Conservation (phyloP, 92 coral and sea anemone genomes). For the Plumapathes pennacea region DNA sequence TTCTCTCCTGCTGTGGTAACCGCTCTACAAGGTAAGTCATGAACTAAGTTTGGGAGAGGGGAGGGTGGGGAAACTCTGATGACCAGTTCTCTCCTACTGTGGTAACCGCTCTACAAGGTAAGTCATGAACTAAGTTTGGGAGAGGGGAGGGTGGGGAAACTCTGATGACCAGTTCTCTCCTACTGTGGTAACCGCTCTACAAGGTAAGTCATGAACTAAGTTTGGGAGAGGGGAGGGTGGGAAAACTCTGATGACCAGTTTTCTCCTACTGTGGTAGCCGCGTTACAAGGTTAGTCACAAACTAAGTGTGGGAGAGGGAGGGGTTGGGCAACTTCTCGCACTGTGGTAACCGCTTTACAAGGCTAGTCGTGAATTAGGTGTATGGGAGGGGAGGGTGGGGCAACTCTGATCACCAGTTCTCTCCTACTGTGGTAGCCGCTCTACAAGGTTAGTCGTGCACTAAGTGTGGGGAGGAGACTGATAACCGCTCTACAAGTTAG, state of each 20-base stretch:
- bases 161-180: conserved; percentile 70
- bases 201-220: conserved; percentile 39
- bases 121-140: neutral
- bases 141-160: conserved; percentile 92
- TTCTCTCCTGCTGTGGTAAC: conserved; percentile 59
- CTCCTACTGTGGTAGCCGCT: conserved; percentile 59
- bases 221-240: no score
- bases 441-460: conserved; percentile 55
- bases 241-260: conserved; percentile 81
- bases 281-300: conserved; percentile 60
- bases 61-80: conserved; percentile 90
- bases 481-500: conserved; percentile 78
- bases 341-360: conserved; percentile 70
- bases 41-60: no score
- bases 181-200: conserved; percentile 65
- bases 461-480: no score
- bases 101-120: conserved; percentile 76
- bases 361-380: conserved; percentile 26
- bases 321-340: conserved; percentile 74
- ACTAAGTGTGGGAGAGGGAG: no score
- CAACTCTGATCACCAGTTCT: conserved; percentile 70
- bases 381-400: no score
- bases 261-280: conserved; percentile 55
- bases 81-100: conserved; percentile 60
- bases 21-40: conserved; percentile 63